Evolutionary conservation across 1,140 invertebrate genomes (phyloP).

Genomic region (Grapholita molesta): DNA sequence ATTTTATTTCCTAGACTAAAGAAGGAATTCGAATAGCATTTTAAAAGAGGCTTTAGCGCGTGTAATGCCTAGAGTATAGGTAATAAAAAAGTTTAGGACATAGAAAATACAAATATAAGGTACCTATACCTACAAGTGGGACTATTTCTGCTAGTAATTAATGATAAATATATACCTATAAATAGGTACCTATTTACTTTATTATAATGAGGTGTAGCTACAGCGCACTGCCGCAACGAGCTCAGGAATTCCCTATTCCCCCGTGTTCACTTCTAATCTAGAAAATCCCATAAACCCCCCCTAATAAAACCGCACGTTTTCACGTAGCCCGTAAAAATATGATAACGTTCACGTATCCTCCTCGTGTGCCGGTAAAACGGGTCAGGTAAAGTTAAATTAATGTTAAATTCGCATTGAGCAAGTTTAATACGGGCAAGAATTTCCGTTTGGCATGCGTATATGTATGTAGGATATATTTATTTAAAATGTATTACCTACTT

Average conservation of each 20-base stretch:
- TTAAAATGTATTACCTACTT: not conserved
- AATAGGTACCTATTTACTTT: too few species aligned
- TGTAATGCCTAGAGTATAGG: too few species aligned
- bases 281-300: conserved; percentile 67
- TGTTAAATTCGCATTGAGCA: not conserved
- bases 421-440: not conserved
- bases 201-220: too few species aligned
- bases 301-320: conserved; percentile 69
- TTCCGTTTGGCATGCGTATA: not conserved
- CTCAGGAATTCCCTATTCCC: conserved; percentile 31
- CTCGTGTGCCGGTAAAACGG: not conserved
- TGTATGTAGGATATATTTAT: not conserved
- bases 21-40: too few species aligned
- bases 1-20: too few species aligned
- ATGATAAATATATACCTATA: too few species aligned
- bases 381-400: conserved; percentile 16
- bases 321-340: conserved; percentile 72
- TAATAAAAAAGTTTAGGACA: too few species aligned
- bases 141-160: too few species aligned
- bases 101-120: too few species aligned
- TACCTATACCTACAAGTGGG: too few species aligned
- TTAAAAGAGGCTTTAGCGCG: too few species aligned
- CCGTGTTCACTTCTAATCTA: conserved; percentile 60
- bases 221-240: not conserved
- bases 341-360: conserved; percentile 66